Conservation (phyloP, 2,888 invertebrate genomes). For the Anthoptus insignis region DNA sequence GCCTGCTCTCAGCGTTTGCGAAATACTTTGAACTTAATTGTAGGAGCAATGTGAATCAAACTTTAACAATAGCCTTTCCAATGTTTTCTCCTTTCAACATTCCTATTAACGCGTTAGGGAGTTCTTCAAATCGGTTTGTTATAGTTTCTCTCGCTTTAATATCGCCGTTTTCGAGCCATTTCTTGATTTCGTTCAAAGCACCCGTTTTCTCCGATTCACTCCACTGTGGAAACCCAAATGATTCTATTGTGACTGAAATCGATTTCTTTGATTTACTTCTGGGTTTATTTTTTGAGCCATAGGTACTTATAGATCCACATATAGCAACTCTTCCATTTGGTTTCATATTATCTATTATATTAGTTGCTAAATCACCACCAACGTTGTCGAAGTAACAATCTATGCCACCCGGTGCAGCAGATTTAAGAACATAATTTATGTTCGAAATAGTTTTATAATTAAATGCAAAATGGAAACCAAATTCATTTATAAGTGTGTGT, state of each 20-base stretch:
- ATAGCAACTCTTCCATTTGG: constrained; percentile 23
- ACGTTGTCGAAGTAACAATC: constrained; percentile 93
- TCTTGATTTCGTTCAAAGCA: constrained; percentile 25
- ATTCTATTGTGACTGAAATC: constrained; percentile 23
- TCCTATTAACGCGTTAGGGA: constrained; percentile 31
- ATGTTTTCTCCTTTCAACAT: constrained; percentile 35
- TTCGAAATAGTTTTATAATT: constrained; percentile 90
- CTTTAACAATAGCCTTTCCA: constrained; percentile 26
- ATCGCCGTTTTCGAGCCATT: constrained; percentile 36
- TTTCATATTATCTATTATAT: constrained; percentile 19
- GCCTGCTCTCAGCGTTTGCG: constrained; percentile 1
- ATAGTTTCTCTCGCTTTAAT: constrained; percentile 33
- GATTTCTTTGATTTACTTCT: constrained; percentile 24
- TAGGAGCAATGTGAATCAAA: constrained; percentile 17
- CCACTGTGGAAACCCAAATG: constrained; percentile 30
- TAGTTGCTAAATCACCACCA: constrained; percentile 7
- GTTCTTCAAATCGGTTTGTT: constrained; percentile 30
- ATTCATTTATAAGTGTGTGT: constrained; percentile 88
- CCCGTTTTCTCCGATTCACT: constrained; percentile 19
- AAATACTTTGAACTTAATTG: constrained; percentile 24
- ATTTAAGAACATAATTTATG: constrained; percentile 81
- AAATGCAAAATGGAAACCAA: constrained; percentile 90
- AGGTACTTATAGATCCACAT: constrained; percentile 26
- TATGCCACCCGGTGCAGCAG: constrained; percentile 89
- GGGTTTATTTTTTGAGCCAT: constrained; percentile 9